Percentiles rank a stretch among this genome's conserved stretches.
These are phyloP conservation scores for Allolobophora icterica DNA, from an alignment of 2,888 invertebrate genomes.

Conservation along the genomic window DNA sequence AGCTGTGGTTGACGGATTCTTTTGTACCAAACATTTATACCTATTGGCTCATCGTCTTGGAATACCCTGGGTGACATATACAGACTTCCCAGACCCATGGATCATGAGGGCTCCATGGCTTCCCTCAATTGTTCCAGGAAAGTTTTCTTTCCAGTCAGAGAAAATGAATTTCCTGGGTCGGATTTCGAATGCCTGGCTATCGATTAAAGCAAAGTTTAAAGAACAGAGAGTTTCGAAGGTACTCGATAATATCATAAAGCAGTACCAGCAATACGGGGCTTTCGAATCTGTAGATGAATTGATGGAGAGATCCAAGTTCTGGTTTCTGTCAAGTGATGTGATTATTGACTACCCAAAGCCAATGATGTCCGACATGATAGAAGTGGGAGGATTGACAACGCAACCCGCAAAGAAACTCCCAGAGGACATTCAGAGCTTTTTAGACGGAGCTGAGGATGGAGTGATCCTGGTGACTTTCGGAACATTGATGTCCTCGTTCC, in stretches of 20 bases:
- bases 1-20: slow-evolving; percentile 1
- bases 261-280: not conserved
- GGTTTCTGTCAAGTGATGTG: not conserved
- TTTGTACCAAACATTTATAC: not conserved
- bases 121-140: not conserved
- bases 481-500: slow-evolving; percentile 21
- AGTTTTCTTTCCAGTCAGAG: not conserved
- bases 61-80: slow-evolving; percentile 14
- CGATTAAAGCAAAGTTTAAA: not conserved
- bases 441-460: slow-evolving; percentile 22
- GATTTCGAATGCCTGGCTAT: not conserved
- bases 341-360: slow-evolving; percentile 18
- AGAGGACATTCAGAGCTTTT: slow-evolving; percentile 9
- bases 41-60: slow-evolving; percentile 19
- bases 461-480: slow-evolving; percentile 36
- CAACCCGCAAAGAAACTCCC: not conserved
- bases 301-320: slow-evolving; percentile 3
- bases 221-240: not conserved
- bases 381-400: slow-evolving; percentile 26
- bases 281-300: slow-evolving; percentile 12
- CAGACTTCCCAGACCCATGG: slow-evolving; percentile 24
- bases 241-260: not conserved
- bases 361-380: not conserved
- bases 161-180: slow-evolving; percentile 19
- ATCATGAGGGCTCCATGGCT: slow-evolving; percentile 9